Percentiles rank a stretch among this genome's conserved stretches.
These are phyloP conservation scores for Tupiocoris notatus DNA, from an alignment of 2,888 invertebrate species.

Conservation along the genomic window DNA sequence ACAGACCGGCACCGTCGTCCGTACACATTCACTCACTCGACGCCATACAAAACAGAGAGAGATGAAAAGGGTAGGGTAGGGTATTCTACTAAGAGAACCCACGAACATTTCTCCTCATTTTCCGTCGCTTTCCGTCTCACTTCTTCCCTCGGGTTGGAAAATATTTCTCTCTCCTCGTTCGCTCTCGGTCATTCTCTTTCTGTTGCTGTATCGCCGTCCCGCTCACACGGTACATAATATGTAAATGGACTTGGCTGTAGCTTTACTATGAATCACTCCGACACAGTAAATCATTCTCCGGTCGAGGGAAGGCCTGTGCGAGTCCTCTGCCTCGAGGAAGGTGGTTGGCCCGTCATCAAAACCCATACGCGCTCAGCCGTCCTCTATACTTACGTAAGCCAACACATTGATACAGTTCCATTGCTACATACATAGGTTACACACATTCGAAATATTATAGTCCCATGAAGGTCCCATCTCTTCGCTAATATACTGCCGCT, in stretches of 20 bases:
- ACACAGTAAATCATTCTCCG: conserved; percentile 3
- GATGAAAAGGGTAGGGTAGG: neutral
- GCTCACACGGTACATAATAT: neutral
- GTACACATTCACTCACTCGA: neutral
- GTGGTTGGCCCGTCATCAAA: conserved; percentile 22
- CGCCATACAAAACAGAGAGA: neutral
- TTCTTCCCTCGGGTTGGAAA: neutral
- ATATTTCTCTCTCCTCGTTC: neutral
- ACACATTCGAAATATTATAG: neutral
- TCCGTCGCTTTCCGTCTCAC: neutral
- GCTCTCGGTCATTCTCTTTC: neutral
- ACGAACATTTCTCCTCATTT: neutral
- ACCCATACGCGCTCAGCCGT: neutral
- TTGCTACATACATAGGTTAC: neutral
- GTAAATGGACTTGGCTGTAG: conserved; percentile 23
- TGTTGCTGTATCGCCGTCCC: neutral
- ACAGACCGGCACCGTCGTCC: neutral
- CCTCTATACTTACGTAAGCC: neutral
- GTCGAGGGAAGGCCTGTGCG: neutral
- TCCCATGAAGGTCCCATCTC: neutral
- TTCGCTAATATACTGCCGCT: neutral
- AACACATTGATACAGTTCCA: neutral
- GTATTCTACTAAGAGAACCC: conserved; percentile 3
- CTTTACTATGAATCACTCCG: conserved; percentile 14
- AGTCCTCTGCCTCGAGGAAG: neutral